Evolutionary conservation across 2,113 vertebrate genomes (phyloP), one percentile per base, ranked within the genome.

Genomic region (Alectura lathami): DNA sequence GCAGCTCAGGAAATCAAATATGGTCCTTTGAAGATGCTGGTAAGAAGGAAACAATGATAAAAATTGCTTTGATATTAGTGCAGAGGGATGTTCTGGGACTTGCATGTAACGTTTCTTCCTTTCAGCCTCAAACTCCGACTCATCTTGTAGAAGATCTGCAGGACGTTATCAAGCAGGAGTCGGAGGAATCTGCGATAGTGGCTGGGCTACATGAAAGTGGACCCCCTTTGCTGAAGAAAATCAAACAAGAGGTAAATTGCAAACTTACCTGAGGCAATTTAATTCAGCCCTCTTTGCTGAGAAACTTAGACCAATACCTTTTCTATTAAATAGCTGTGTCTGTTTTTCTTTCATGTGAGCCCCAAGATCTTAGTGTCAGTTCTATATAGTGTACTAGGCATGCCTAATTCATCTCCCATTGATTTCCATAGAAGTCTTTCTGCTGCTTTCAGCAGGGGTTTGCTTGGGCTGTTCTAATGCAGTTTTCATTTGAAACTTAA

Each of bases 141-240:
- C 97, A 98, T 86, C 96, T 99, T 89, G 98, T 98, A 82, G 98
- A 99, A 96, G 98, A 98, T 91, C 98, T 98, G 89, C 98, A 98
- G 81, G 98, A 98, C 34, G 98, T 98, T 95, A 99, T 99, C 96
- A 99, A 99, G 91, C 99, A 99, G 97, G 99, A 99, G 96, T 98
- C 99, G 2, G 98, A 99, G 94, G 99, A 99, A 97, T 98, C 98
- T 94, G 98, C 98, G 62, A 98, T 99, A 89, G 97, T 98, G 72
- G 88, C 97, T 67, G 98, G 98, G 54, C 96, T 98, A 94, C 97
- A 97, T 89, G 97, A 98, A 95, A 97, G 96, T 21, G 98, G 98
- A 34, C 98, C 98, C 73, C 99, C 98, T 90, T 97, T 99, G 70
- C 96, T 99, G 86, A 99, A 99, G 96, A 99, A 99, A 97, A 99